Evolutionary conservation across 1,140 invertebrate genomes (phyloP).

Genomic region (Neodiprion fabricii): DNA sequence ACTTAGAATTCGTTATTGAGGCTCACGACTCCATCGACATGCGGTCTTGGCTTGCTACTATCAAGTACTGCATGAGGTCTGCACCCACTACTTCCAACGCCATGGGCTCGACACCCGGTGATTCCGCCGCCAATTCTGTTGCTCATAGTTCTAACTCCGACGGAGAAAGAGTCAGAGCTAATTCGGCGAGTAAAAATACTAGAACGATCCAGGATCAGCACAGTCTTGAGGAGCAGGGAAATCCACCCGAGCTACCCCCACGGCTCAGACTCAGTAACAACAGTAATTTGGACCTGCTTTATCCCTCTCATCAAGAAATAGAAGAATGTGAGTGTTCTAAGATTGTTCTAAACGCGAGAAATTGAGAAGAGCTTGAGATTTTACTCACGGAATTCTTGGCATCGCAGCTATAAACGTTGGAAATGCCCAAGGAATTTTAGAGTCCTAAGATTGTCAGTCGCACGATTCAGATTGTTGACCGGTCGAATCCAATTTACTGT

Average conservation of each 20-base stretch:
- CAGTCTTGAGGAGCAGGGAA: conserved; percentile 52
- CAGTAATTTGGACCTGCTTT: conserved; percentile 66
- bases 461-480: too few relatives aligned
- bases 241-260: conserved; percentile 75
- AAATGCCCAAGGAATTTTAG: too few relatives aligned
- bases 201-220: conserved; percentile 48
- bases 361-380: not conserved
- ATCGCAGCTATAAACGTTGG: too few relatives aligned
- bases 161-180: conserved; percentile 50
- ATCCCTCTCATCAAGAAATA: conserved; percentile 62
- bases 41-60: conserved; percentile 86
- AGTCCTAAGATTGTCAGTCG: too few relatives aligned
- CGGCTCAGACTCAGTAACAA: conserved; percentile 62
- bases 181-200: conserved; percentile 56
- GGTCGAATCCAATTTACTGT: too few relatives aligned
- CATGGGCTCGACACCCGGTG: conserved; percentile 53
- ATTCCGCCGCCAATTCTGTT: conserved; percentile 45
- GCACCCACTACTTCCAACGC: conserved; percentile 66
- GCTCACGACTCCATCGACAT: conserved; percentile 88
- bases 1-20: conserved; percentile 96
- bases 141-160: conserved; percentile 44
- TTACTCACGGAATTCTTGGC: conserved; percentile 5
- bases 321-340: conserved; percentile 53
- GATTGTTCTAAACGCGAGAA: too few relatives aligned
- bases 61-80: conserved; percentile 83